Evolutionary conservation across 2,797 vertebrate species (phyloP).

Genomic region (Sebastes hubbsi): DNA sequence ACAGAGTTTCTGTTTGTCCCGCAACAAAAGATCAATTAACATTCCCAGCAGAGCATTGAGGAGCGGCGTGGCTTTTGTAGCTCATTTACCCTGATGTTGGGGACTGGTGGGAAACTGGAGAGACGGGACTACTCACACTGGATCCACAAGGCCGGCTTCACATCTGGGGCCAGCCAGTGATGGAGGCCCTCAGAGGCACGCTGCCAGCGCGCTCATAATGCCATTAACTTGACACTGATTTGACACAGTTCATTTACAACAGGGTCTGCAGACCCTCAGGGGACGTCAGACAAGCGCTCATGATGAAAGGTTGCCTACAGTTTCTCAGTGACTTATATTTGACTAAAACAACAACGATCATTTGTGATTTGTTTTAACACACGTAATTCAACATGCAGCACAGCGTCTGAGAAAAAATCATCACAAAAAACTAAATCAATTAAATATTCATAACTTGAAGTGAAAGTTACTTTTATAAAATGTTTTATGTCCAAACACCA

Average conservation of each 20-base stretch:
- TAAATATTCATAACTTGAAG: neutral
- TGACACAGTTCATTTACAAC: constrained; percentile 41
- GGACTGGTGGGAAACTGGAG: constrained; percentile 68
- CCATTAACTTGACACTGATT: constrained; percentile 62
- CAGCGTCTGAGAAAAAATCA: neutral
- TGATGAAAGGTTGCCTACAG: neutral
- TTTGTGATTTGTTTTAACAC: neutral
- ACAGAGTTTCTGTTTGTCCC: constrained; percentile 71
- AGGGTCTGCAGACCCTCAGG: constrained; percentile 3
- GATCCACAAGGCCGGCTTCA: constrained; percentile 56
- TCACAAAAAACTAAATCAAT: neutral
- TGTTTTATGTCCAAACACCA: too few species aligned
- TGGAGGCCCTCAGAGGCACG: constrained; percentile 45
- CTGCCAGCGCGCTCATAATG: constrained; percentile 48
- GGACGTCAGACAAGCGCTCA: neutral
- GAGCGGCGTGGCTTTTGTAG: constrained; percentile 62
- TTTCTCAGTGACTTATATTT: neutral
- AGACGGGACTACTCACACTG: constrained; percentile 59
- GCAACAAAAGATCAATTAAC: constrained; percentile 76
- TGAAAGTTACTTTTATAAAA: neutral
- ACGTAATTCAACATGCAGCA: neutral
- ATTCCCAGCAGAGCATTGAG: constrained; percentile 66
- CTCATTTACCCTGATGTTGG: constrained; percentile 64
- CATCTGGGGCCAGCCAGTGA: constrained; percentile 70
- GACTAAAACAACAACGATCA: neutral